Percentiles rank a stretch among this genome's conserved stretches.
Evolutionary conservation across 2,797 vertebrate species (phyloP).

Genomic region (Tragopan temminckii): DNA sequence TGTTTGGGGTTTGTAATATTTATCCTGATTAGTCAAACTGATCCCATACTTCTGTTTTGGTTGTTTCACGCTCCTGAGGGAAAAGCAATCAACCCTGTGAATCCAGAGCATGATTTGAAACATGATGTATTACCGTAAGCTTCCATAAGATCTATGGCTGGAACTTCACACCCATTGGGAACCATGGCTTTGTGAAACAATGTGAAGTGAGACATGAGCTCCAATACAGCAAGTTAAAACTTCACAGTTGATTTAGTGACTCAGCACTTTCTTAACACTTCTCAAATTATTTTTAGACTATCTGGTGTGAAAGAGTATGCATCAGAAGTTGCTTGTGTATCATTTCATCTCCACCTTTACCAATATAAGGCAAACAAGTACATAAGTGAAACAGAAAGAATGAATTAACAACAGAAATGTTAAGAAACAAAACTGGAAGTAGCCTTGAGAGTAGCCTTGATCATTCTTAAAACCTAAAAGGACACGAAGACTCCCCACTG

Average conservation of each 20-base stretch:
- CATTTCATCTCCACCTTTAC: neutral
- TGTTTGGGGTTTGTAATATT: neutral
- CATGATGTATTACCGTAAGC: neutral
- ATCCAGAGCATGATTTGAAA: neutral
- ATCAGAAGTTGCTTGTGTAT: neutral
- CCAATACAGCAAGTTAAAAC: neutral
- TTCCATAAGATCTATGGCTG: neutral
- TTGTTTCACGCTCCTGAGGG: neutral
- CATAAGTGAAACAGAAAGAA: neutral
- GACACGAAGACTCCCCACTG: neutral
- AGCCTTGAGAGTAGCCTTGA: neutral
- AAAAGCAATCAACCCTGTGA: neutral
- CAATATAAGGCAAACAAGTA: neutral
- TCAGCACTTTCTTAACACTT: neutral
- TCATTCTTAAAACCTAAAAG: neutral
- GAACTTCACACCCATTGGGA: neutral
- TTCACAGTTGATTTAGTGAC: neutral
- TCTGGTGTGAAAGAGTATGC: neutral
- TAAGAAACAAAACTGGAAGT: neutral
- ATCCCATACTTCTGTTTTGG: neutral
- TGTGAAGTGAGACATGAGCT: rapidly evolving
- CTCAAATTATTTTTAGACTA: neutral
- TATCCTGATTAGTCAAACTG: neutral
- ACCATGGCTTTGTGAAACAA: neutral
- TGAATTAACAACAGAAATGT: rapidly evolving